Evolutionary conservation across 2,113 vertebrate species (phyloP).

Genomic region (Picathartes gymnocephalus): DNA sequence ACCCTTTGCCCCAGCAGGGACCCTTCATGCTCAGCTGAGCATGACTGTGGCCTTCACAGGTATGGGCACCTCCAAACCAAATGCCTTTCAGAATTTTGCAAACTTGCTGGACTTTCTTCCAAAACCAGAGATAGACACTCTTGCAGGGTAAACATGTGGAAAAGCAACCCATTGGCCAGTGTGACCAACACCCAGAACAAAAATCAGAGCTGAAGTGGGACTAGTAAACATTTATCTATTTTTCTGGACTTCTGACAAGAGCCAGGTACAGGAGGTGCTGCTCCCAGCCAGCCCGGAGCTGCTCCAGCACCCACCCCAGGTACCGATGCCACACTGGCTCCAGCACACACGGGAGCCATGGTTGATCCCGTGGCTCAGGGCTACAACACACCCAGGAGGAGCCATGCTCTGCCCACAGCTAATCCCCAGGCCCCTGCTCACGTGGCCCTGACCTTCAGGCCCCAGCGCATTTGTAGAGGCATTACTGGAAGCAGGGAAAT

Average conservation of each 20-base stretch:
- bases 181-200: neutral
- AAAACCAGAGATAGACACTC: neutral
- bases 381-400: neutral
- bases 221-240: neutral
- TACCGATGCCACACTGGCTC: accelerated
- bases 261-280: neutral
- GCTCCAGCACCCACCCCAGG: neutral
- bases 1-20: neutral
- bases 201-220: neutral
- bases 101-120: neutral
- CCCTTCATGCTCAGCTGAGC: neutral
- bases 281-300: neutral
- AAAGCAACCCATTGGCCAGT: neutral
- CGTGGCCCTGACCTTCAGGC: neutral
- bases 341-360: accelerated
- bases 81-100: neutral
- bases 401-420: neutral
- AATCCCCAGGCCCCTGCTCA: neutral
- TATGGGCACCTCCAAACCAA: neutral
- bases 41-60: neutral
- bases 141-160: neutral
- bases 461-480: neutral
- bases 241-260: neutral
- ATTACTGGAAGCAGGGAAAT: neutral
- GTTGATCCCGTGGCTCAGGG: accelerated